A percentile compares a stretch with the other conserved stretches of the same genome.
Evolutionary conservation across 1,140 invertebrate species (phyloP).

Genomic region (Megalonaias nervosa): DNA sequence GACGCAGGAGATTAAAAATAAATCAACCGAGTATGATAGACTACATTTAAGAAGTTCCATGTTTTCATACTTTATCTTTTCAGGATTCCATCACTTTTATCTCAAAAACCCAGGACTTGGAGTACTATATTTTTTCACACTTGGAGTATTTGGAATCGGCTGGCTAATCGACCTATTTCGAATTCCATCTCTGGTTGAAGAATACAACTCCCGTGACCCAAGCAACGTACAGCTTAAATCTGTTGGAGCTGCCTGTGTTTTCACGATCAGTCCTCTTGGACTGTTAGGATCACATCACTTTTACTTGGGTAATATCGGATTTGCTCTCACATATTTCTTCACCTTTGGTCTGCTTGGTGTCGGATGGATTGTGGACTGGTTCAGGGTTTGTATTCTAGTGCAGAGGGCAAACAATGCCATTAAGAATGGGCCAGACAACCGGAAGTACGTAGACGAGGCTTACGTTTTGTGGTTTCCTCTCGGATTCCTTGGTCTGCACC

Average conservation of each 20-base stretch:
- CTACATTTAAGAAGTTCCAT: no score
- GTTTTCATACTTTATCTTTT: not conserved
- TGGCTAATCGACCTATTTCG: constrained; percentile 54
- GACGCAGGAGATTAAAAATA: no score
- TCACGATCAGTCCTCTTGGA: constrained; percentile 45
- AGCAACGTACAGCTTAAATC: constrained; percentile 10
- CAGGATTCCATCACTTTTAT: constrained; percentile 62
- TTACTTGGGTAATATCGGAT: constrained; percentile 50
- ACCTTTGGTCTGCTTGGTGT: constrained; percentile 57
- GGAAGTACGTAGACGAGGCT: constrained; percentile 39
- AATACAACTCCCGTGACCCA: constrained; percentile 31
- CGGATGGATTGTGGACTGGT: constrained; percentile 56
- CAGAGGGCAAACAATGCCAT: constrained; percentile 42
- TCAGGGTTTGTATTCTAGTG: constrained; percentile 55
- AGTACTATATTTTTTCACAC: constrained; percentile 49
- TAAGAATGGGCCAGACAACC: constrained; percentile 3
- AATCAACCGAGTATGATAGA: no score
- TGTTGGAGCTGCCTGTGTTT: constrained; percentile 34
- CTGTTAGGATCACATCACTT: constrained; percentile 56
- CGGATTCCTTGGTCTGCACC: constrained; percentile 42
- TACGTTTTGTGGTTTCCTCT: constrained; percentile 44
- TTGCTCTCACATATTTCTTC: constrained; percentile 50
- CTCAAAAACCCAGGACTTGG: constrained; percentile 40
- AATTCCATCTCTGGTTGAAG: constrained; percentile 46
- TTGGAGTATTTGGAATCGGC: constrained; percentile 54